Percentiles rank a stretch among this genome's conserved stretches.
phyloP scores from a whole-genome alignment of 1,140 invertebrate species.

The Drosophila aff. region DNA sequence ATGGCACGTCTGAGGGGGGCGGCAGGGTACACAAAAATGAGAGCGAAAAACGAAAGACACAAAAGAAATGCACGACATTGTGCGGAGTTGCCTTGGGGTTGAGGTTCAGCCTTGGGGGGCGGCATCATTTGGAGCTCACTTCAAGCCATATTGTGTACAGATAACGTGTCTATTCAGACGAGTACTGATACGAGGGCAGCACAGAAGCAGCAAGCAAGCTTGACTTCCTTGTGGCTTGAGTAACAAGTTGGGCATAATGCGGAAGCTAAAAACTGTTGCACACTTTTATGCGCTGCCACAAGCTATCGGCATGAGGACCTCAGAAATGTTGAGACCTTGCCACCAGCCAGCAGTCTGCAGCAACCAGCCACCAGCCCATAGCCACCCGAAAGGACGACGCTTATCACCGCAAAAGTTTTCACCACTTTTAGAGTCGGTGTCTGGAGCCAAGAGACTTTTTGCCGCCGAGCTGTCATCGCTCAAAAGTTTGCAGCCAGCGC shows the following conservation, averaged over 20 bases:
- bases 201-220: constrained; percentile 47
- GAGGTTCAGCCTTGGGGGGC: constrained; percentile 16
- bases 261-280: constrained; percentile 70
- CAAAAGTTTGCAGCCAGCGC: constrained; percentile 54
- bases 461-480: constrained; percentile 65
- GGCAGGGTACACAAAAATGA: constrained; percentile 6
- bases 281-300: constrained; percentile 62
- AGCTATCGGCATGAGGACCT: constrained; percentile 18
- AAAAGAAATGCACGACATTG: constrained; percentile 64
- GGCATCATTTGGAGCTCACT: constrained; percentile 65
- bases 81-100: constrained; percentile 14
- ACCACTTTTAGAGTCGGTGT: constrained; percentile 64
- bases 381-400: constrained; percentile 50
- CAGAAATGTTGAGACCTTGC: constrained; percentile 6
- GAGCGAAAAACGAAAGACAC: constrained; percentile 35
- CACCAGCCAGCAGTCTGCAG: background rate
- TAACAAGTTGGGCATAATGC: constrained; percentile 73
- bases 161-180: constrained; percentile 82
- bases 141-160: constrained; percentile 78
- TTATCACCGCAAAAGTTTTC: constrained; percentile 80
- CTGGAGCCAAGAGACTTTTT: constrained; percentile 44
- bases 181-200: constrained; percentile 73
- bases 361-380: background rate
- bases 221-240: constrained; percentile 50
- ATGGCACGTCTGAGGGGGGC: constrained; percentile 48